A percentile compares a stretch with the other conserved stretches of the same genome.
Evolutionary conservation across 2,888 invertebrate species (phyloP).

Genomic region (Tenodera sinensis): DNA sequence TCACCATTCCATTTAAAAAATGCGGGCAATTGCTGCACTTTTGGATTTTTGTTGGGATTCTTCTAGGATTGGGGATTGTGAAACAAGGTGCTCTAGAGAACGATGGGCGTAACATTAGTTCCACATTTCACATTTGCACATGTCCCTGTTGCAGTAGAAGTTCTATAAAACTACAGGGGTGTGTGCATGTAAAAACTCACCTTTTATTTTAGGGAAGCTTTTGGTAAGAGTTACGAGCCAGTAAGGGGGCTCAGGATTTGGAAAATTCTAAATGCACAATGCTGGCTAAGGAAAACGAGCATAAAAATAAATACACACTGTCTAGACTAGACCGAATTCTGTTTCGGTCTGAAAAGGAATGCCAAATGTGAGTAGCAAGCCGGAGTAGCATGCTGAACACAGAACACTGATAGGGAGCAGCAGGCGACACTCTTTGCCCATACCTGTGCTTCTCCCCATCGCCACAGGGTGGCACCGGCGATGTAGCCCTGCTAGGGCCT

Average conservation of each 20-base stretch:
- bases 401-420: neutral
- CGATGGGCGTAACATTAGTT: too few species aligned
- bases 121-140: too few species aligned
- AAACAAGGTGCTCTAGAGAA: too few species aligned
- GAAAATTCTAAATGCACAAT: neutral
- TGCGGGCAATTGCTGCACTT: too few species aligned
- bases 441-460: conserved; percentile 25
- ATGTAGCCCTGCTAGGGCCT: conserved; percentile 17
- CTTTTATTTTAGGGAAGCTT: neutral
- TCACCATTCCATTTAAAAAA: too few species aligned
- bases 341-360: neutral
- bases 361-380: neutral
- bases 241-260: neutral
- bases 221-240: neutral
- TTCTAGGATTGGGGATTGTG: too few species aligned
- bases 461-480: conserved; percentile 9
- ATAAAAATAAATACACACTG: neutral
- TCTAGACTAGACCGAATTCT: neutral
- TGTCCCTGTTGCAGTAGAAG: neutral
- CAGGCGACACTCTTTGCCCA: conserved; percentile 3
- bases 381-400: neutral
- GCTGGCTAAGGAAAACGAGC: neutral
- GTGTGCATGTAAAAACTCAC: neutral
- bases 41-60: too few species aligned
- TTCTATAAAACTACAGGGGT: neutral